Conservation (phyloP, 2,113 vertebrate species). For the Ceyx cyanopectus region DNA sequence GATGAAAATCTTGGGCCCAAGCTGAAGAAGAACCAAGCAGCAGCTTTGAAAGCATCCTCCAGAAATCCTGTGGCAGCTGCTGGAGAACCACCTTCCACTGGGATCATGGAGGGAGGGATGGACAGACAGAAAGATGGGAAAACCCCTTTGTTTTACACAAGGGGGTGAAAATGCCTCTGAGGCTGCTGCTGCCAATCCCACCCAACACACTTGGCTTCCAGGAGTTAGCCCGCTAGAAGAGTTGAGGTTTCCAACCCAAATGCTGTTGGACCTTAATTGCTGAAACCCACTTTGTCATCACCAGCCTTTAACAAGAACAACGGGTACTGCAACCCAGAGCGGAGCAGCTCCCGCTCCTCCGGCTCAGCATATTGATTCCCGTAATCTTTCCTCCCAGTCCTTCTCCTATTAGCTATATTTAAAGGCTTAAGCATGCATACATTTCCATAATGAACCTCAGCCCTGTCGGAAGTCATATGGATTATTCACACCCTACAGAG, state of each 20-base stretch:
- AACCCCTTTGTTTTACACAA: not conserved
- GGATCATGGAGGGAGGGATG: not conserved
- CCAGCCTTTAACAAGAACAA: not conserved
- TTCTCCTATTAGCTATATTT: constrained; percentile 26
- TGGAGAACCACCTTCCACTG: not conserved
- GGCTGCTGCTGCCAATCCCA: not conserved
- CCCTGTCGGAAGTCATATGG: not conserved
- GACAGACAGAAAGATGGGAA: not conserved
- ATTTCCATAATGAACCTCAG: constrained; percentile 52
- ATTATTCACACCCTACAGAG: not conserved
- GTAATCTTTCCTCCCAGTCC: not conserved
- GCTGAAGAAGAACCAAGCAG: not conserved
- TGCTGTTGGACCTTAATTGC: not conserved
- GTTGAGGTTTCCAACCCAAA: not conserved
- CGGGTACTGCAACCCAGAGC: accelerated
- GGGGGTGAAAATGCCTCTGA: accelerated
- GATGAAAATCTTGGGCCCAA: not conserved
- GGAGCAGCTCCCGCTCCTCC: not conserved
- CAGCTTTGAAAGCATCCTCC: not conserved
- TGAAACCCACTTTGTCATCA: not conserved
- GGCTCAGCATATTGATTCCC: not conserved
- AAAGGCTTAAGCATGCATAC: constrained; percentile 11
- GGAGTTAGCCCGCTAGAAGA: not conserved
- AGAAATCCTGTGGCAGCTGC: accelerated
- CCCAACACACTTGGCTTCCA: too few species aligned